These are phyloP conservation scores for Quadroppia sp. DNA, from an alignment of 2,888 invertebrate species.

Conservation along the genomic window DNA sequence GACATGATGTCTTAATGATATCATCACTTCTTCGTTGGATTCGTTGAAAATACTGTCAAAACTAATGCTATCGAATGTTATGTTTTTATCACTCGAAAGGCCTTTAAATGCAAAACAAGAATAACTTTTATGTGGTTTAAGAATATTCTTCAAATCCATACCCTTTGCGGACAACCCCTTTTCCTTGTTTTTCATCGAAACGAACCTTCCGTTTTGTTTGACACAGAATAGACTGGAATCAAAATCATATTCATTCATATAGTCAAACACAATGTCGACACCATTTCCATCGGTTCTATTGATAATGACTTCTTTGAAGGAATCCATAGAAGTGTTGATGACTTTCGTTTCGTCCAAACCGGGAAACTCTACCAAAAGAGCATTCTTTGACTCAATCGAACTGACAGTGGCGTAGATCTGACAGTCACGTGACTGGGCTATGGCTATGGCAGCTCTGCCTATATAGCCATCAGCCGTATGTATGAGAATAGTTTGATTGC, in stretches of 20 bases:
- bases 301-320: constrained; percentile 56
- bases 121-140: no score
- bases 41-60: constrained; percentile 59
- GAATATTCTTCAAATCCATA: not conserved
- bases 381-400: constrained; percentile 49
- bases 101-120: constrained; percentile 57
- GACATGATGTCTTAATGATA: not conserved
- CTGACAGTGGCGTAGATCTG: constrained; percentile 56
- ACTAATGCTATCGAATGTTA: constrained; percentile 66
- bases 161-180: constrained; percentile 63
- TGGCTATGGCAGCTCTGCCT: constrained; percentile 58
- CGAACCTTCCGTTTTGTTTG: constrained; percentile 85
- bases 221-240: constrained; percentile 67
- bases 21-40: not conserved
- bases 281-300: constrained; percentile 54
- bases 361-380: constrained; percentile 54
- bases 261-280: constrained; percentile 58
- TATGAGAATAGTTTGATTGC: constrained; percentile 53
- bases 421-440: constrained; percentile 55
- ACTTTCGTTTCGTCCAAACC: constrained; percentile 54
- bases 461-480: constrained; percentile 56
- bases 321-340: constrained; percentile 54
- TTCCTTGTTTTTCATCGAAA: constrained; percentile 97
- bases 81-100: constrained; percentile 83
- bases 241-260: constrained; percentile 51